Conservation (phyloP, 1,140 invertebrate genomes). For the Centruroides vittatus region DNA sequence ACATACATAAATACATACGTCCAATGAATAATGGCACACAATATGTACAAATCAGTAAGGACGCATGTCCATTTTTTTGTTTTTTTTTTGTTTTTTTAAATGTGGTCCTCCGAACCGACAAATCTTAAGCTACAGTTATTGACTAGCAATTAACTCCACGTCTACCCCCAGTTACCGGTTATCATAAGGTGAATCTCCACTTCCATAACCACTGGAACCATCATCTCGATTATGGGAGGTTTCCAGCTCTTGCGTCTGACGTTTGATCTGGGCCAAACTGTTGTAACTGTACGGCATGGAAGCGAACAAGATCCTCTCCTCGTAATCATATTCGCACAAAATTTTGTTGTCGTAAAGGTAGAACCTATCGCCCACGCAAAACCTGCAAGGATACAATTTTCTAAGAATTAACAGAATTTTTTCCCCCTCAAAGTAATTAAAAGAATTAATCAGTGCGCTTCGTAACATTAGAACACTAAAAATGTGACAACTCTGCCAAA, state of each 20-base stretch:
- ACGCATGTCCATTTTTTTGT: not conserved
- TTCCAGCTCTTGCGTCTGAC: constrained; percentile 8
- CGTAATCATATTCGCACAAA: constrained; percentile 85
- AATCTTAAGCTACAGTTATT: not conserved
- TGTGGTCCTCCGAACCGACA: not conserved
- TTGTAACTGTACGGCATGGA: constrained; percentile 71
- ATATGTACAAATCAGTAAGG: too few relatives aligned
- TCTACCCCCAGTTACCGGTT: constrained; percentile 11
- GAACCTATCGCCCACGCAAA: constrained; percentile 85
- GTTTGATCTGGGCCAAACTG: constrained; percentile 29
- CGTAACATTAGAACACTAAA: too few relatives aligned
- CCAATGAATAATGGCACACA: too few relatives aligned
- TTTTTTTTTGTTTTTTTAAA: not conserved
- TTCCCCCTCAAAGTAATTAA: too few relatives aligned
- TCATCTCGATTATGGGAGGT: constrained; percentile 10
- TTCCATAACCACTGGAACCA: constrained; percentile 20
- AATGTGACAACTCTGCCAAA: too few relatives aligned
- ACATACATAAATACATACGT: too few relatives aligned
- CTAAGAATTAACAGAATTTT: too few relatives aligned
- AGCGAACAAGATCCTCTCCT: constrained; percentile 74
- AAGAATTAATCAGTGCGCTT: too few relatives aligned
- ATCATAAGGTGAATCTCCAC: constrained; percentile 18
- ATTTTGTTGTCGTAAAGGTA: constrained; percentile 89
- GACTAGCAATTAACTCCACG: not conserved
- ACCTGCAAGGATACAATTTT: constrained; percentile 43